These are phyloP conservation scores for Dendrocopos noguchii DNA, from an alignment of 2,113 vertebrate genomes.

Conservation along the genomic window DNA sequence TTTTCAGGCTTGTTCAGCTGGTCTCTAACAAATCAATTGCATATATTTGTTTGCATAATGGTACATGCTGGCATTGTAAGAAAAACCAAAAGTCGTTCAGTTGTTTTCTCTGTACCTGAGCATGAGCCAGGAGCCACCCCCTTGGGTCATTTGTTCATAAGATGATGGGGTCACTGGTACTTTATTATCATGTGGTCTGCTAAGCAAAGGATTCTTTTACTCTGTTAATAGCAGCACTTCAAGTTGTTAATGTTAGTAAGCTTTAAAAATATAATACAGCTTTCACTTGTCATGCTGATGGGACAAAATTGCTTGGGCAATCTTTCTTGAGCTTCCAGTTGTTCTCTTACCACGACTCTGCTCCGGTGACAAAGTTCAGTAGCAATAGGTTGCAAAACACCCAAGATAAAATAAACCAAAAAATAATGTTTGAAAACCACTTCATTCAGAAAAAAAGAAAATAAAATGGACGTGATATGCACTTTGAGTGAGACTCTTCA, in stretches of 20 bases:
- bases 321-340: background rate
- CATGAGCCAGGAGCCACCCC: background rate
- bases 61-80: background rate
- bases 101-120: constrained; percentile 57
- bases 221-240: background rate
- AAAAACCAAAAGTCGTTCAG: background rate
- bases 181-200: background rate
- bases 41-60: background rate
- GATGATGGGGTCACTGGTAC: background rate
- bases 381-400: background rate
- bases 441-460: constrained; percentile 55
- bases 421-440: constrained; percentile 21
- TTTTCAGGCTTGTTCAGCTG: constrained; percentile 20
- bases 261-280: background rate
- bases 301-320: background rate
- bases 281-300: background rate
- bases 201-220: background rate
- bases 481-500: constrained; percentile 27
- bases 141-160: constrained; percentile 30
- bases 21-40: constrained; percentile 24
- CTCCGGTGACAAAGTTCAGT: background rate
- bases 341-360: accelerated
- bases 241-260: background rate
- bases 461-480: background rate
- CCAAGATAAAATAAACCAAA: background rate